Percentiles rank a stretch among this genome's conserved stretches.
Evolutionary conservation across 2,797 vertebrate genomes (phyloP).

Genomic region (Sebastes baramenuke): DNA sequence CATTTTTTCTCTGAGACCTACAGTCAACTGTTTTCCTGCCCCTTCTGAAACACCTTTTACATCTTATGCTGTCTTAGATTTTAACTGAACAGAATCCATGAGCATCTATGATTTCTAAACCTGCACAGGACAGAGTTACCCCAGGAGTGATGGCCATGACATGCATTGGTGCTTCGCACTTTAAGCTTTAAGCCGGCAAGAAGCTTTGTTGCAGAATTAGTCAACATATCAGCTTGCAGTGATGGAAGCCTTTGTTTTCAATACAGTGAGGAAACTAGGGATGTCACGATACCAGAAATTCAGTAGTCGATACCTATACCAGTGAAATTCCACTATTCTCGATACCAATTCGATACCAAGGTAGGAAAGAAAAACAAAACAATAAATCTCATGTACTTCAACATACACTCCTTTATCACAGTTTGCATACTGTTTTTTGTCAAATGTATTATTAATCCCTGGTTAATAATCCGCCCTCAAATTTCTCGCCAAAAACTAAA

Average conservation of each 20-base stretch:
- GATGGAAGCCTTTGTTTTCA: conserved; percentile 36
- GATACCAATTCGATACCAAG: too few species aligned
- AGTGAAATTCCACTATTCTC: too few species aligned
- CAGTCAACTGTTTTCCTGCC: not conserved
- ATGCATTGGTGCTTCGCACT: conserved; percentile 49
- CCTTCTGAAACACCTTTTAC: not conserved
- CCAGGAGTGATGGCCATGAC: conserved; percentile 6
- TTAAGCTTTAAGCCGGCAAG: conserved; percentile 42
- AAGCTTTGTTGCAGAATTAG: conserved; percentile 52
- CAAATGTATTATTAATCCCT: too few species aligned
- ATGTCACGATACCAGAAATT: too few species aligned
- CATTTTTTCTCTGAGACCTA: not conserved
- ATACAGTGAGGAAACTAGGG: not conserved
- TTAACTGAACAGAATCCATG: not conserved
- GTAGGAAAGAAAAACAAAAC: too few species aligned
- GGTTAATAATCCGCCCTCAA: too few species aligned
- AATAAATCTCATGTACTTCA: too few species aligned
- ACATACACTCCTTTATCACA: too few species aligned
- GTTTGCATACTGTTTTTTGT: too few species aligned
- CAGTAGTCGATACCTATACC: too few species aligned
- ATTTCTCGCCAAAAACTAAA: too few species aligned
- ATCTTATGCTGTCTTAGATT: not conserved
- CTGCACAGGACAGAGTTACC: not conserved
- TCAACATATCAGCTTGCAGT: conserved; percentile 50
- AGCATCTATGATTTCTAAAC: not conserved